A percentile compares a stretch with the other conserved stretches of the same genome.
phyloP scores from a whole-genome alignment of 2,113 vertebrate genomes.

The Salminus brasiliensis region DNA sequence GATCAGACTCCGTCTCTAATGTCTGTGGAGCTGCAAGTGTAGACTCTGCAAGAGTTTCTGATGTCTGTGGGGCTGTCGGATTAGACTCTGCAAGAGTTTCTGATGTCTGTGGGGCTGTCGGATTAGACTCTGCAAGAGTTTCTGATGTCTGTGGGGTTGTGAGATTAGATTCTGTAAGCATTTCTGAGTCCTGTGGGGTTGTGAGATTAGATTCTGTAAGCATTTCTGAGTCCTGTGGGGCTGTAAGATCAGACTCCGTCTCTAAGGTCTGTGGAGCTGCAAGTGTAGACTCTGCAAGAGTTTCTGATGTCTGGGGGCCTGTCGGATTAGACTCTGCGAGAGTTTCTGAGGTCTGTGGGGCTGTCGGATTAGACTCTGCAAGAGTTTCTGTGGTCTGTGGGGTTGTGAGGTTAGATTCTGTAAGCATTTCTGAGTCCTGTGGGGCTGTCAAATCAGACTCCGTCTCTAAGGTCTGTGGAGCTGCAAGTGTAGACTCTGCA shows the following conservation, averaged over 20 bases:
- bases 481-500: not conserved
- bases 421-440: not conserved
- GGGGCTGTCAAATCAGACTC: not conserved
- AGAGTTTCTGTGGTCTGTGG: not conserved
- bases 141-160: not conserved
- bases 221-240: not conserved
- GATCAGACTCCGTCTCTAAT: not conserved
- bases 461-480: not conserved
- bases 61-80: no score
- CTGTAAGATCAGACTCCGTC: not conserved
- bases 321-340: not conserved
- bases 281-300: not conserved
- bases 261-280: not conserved
- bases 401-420: not conserved
- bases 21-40: no score
- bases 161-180: not conserved
- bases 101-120: no score
- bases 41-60: no score
- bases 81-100: no score
- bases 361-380: not conserved
- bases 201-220: no score
- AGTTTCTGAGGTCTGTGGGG: not conserved
- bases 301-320: not conserved
- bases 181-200: no score
- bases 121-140: no score